Conservation (phyloP, 2,797 vertebrate genomes). For the Australoheros facetus region DNA sequence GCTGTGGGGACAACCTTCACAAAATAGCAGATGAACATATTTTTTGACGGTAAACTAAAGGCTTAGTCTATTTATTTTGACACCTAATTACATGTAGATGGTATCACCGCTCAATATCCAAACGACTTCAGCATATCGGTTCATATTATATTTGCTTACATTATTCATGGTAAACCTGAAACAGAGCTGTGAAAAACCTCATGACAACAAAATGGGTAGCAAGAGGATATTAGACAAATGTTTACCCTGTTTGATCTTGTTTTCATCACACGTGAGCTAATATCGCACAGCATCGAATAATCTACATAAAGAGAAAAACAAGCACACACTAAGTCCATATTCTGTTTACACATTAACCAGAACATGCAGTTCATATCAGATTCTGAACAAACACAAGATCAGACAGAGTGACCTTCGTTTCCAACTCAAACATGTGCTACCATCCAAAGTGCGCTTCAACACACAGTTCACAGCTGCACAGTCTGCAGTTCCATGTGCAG, state of each 20-base stretch:
- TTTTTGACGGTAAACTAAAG: not conserved
- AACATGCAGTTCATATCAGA: not conserved
- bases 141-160: not conserved
- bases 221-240: not conserved
- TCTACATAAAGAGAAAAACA: not conserved
- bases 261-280: not conserved
- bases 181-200: not conserved
- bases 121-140: not conserved
- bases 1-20: not conserved
- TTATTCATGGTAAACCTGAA: not conserved
- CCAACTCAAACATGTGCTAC: not conserved
- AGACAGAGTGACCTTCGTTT: not conserved
- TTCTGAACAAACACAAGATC: constrained; percentile 3
- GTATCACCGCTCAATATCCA: not conserved
- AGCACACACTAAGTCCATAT: not conserved
- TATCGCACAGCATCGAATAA: not conserved
- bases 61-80: not conserved
- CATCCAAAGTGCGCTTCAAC: constrained; percentile 9
- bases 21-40: not conserved
- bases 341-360: not conserved
- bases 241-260: not conserved
- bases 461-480: not conserved
- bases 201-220: not conserved
- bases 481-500: not conserved
- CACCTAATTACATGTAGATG: not conserved